These are phyloP conservation scores for Poeciliopsis gracilis DNA, from an alignment of 2,797 vertebrate species.

Conservation along the genomic window DNA sequence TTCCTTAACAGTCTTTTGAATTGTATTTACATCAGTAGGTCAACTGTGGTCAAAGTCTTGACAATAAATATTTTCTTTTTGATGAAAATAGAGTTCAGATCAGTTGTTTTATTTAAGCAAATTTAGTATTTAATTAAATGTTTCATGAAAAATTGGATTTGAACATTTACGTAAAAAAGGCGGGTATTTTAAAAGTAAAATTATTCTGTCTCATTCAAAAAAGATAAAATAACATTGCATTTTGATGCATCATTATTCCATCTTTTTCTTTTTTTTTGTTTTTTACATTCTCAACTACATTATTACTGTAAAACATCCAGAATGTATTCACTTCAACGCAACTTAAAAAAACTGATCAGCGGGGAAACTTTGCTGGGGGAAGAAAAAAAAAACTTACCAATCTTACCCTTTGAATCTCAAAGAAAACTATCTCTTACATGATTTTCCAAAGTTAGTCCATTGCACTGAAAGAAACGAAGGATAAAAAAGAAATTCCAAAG, in stretches of 20 bases:
- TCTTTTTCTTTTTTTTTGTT: neutral
- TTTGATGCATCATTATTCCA: neutral
- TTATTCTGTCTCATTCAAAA: constrained; percentile 1
- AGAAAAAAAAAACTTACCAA: constrained; percentile 67
- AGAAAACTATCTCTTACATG: constrained; percentile 71
- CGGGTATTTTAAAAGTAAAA: neutral
- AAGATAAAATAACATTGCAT: neutral
- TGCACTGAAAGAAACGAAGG: constrained; percentile 53
- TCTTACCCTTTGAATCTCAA: constrained; percentile 70
- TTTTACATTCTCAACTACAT: constrained; percentile 17
- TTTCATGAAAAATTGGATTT: constrained; percentile 11
- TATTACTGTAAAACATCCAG: constrained; percentile 34
- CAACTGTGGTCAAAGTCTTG: constrained; percentile 25
- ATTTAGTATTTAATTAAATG: constrained; percentile 6
- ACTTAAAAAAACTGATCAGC: constrained; percentile 56
- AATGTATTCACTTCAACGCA: constrained; percentile 46
- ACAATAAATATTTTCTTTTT: constrained; percentile 33
- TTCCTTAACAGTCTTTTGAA: constrained; percentile 48
- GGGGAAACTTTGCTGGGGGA: constrained; percentile 45
- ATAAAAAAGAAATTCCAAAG: constrained; percentile 46
- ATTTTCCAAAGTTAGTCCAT: constrained; percentile 76
- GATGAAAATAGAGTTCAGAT: neutral
- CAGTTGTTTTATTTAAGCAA: constrained; percentile 26
- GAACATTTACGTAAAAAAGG: neutral
- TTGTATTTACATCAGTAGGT: constrained; percentile 37